A percentile compares a stretch with the other conserved stretches of the same genome.
These are phyloP conservation scores for Stictocephala bisonia DNA, from an alignment of 2,888 invertebrate species.

Conservation along the genomic window DNA sequence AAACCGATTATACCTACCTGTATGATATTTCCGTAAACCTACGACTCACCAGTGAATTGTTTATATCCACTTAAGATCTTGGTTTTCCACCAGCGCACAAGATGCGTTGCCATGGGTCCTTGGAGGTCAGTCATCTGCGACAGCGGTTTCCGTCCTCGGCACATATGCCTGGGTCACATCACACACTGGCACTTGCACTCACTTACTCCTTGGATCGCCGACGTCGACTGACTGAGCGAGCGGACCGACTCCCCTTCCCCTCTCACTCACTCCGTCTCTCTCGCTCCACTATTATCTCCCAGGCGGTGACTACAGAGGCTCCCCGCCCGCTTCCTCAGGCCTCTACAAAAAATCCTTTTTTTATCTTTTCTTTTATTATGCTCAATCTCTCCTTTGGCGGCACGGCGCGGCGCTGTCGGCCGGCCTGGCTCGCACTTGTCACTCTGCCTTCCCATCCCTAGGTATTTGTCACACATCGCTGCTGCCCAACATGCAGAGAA, in stretches of 20 bases:
- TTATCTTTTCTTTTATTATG: slow-evolving; percentile 47
- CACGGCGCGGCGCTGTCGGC: background rate
- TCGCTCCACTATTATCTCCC: slow-evolving; percentile 35
- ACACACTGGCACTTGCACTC: background rate
- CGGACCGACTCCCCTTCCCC: slow-evolving; percentile 1
- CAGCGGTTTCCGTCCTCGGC: no score
- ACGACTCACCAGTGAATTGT: slow-evolving; percentile 78
- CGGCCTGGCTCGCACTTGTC: background rate
- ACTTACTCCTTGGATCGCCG: background rate
- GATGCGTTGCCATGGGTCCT: slow-evolving; percentile 80
- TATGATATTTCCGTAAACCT: no score
- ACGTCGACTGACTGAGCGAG: background rate
- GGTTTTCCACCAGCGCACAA: slow-evolving; percentile 81
- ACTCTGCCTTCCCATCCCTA: slow-evolving; percentile 7
- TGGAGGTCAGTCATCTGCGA: slow-evolving; percentile 41
- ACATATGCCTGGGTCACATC: no score
- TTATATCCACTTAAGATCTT: slow-evolving; percentile 80
- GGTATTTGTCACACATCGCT: slow-evolving; percentile 28
- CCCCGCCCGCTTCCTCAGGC: no score
- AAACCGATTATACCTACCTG: no score
- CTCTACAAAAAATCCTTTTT: slow-evolving; percentile 36
- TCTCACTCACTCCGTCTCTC: slow-evolving; percentile 8
- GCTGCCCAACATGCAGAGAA: no score
- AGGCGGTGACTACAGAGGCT: slow-evolving; percentile 34
- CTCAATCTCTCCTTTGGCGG: slow-evolving; percentile 47